Conservation (phyloP, 2,797 vertebrate genomes). For the Neosalanx taihuensis region DNA sequence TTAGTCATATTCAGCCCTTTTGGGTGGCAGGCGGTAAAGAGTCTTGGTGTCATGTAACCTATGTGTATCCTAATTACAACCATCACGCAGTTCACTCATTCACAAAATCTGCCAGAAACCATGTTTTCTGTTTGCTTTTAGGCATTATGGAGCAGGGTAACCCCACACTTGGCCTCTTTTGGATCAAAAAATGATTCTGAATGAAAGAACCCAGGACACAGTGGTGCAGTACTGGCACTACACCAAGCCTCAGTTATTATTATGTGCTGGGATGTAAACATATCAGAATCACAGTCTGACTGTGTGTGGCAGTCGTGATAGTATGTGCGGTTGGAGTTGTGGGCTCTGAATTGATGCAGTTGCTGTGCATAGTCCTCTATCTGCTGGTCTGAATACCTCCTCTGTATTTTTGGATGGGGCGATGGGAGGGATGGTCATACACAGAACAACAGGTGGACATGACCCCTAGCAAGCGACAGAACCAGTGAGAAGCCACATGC, state of each 20-base stretch:
- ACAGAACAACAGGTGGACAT: slow-evolving; percentile 58
- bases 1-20: slow-evolving; percentile 60
- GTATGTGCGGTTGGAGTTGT: neutral
- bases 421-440: slow-evolving; percentile 49
- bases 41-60: slow-evolving; percentile 19
- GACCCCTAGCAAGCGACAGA: slow-evolving; percentile 19
- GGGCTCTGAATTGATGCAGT: slow-evolving; percentile 26
- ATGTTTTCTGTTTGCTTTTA: slow-evolving; percentile 13
- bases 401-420: slow-evolving; percentile 59
- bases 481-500: neutral
- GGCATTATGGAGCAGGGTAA: neutral
- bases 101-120: neutral
- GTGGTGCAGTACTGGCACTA: neutral
- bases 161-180: neutral
- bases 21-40: slow-evolving; percentile 32
- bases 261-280: neutral
- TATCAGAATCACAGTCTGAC: neutral
- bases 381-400: slow-evolving; percentile 54
- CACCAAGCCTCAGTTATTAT: neutral
- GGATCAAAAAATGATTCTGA: neutral
- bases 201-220: neutral
- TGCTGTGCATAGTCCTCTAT: neutral
- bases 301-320: neutral
- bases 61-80: slow-evolving; percentile 8
- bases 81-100: neutral